Conservation (phyloP, 2,113 vertebrate genomes). For the Notarius lentiginosus region DNA sequence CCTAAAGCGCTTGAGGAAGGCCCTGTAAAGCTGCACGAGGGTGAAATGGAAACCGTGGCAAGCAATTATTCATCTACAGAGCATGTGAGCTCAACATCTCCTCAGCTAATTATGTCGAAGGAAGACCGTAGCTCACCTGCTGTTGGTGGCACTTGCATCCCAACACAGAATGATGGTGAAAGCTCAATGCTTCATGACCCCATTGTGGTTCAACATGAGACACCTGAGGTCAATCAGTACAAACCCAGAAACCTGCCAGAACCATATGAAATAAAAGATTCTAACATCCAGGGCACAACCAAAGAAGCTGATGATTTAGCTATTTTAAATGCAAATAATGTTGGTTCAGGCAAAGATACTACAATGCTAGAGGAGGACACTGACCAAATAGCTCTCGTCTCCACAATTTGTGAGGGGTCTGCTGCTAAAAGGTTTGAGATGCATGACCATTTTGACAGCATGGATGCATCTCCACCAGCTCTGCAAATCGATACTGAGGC, state of each 20-base stretch:
- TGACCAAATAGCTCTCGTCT: slow-evolving; percentile 51
- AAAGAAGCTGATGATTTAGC: background rate
- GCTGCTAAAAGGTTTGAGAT: background rate
- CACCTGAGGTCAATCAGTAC: background rate
- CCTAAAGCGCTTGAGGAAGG: background rate
- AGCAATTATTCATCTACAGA: background rate
- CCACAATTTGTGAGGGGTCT: slow-evolving; percentile 54
- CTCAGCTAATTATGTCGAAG: background rate
- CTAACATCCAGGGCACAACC: background rate
- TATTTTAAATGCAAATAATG: background rate
- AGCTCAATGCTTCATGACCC: background rate
- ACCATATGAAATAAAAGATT: background rate
- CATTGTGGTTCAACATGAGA: background rate
- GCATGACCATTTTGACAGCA: background rate
- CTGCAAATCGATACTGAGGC: background rate
- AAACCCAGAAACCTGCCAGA: slow-evolving; percentile 17
- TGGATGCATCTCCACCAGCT: background rate
- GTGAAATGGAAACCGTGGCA: background rate
- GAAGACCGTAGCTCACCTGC: background rate
- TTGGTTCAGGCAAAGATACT: background rate
- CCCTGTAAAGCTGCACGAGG: background rate
- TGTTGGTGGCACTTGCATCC: background rate
- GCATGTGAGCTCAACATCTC: background rate
- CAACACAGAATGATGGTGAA: slow-evolving; percentile 6
- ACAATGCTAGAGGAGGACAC: background rate